Evolutionary conservation across 2,113 vertebrate genomes (phyloP).

Genomic region (Boulengeromyrus knoepffleri): DNA sequence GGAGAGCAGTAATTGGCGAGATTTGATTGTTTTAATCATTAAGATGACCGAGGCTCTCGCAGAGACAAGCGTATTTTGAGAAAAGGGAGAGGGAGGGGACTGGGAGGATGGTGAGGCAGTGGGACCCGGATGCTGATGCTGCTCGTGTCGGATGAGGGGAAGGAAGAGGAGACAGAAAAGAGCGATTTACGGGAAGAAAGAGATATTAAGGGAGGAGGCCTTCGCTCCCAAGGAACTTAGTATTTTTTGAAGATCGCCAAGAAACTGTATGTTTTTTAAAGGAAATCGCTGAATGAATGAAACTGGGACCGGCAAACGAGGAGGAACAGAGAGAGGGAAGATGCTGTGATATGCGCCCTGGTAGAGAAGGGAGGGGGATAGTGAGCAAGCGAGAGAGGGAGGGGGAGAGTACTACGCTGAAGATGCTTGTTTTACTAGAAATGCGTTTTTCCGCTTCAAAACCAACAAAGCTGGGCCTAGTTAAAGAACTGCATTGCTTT

Average conservation of each 20-base stretch:
- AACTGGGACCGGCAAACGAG: conserved; percentile 25
- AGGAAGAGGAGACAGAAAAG: conserved; percentile 58
- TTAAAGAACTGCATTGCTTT: conserved; percentile 35
- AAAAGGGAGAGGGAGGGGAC: conserved; percentile 24
- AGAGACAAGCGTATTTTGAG: conserved; percentile 23
- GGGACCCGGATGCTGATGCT: conserved; percentile 55
- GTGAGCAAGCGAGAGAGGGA: conserved; percentile 48
- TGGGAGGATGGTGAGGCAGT: conserved; percentile 43
- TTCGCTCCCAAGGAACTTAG: not conserved
- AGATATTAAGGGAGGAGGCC: conserved; percentile 38
- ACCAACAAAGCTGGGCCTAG: conserved; percentile 42
- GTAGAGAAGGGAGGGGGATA: conserved; percentile 50
- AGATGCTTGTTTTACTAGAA: conserved; percentile 50
- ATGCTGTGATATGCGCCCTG: conserved; percentile 58
- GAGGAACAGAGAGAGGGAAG: conserved; percentile 51
- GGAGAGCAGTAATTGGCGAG: not conserved
- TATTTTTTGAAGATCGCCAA: not conserved
- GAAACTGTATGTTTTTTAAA: conserved; percentile 15
- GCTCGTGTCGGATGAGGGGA: conserved; percentile 49
- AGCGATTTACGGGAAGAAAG: conserved; percentile 63
- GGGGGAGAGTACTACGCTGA: conserved; percentile 39
- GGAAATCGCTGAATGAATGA: conserved; percentile 27
- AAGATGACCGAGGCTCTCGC: conserved; percentile 11
- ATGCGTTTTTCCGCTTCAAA: conserved; percentile 32
- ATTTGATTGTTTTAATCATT: not conserved